A percentile compares a stretch with the other conserved stretches of the same genome.
Conservation (phyloP, 2,888 invertebrate species). For the Erebia aethiops region DNA sequence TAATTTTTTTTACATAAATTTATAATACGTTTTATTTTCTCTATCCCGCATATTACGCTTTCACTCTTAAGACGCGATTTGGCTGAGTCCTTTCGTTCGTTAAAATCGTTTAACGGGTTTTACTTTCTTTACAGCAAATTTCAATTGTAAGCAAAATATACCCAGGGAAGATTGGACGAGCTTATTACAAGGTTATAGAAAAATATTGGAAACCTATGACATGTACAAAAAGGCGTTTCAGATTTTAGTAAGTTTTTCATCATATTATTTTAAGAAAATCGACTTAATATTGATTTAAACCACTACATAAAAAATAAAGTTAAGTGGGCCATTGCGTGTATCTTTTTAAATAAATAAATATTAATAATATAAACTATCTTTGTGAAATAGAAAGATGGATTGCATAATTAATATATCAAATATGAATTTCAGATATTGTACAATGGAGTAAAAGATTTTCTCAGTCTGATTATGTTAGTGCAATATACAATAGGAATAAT, state of each 20-base stretch:
- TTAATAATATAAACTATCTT: too few relatives aligned
- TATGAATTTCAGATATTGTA: slow-evolving; percentile 19
- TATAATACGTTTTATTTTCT: too few relatives aligned
- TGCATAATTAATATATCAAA: neutral
- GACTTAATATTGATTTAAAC: neutral
- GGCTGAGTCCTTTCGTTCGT: too few relatives aligned
- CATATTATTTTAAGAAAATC: neutral
- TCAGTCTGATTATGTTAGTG: slow-evolving; percentile 1
- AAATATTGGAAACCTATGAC: slow-evolving; percentile 14
- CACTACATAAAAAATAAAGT: too few relatives aligned
- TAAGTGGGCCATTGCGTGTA: too few relatives aligned
- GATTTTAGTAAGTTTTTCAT: slow-evolving; percentile 13
- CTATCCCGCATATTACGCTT: too few relatives aligned
- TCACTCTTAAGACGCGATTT: too few relatives aligned
- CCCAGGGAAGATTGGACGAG: neutral
- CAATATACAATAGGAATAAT: slow-evolving; percentile 15
- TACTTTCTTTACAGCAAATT: neutral
- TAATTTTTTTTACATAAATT: too few relatives aligned
- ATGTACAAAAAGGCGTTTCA: slow-evolving; percentile 4
- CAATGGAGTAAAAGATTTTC: neutral
- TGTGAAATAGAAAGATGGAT: too few relatives aligned
- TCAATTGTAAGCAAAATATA: neutral
- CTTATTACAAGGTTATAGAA: slow-evolving; percentile 14
- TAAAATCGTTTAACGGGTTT: too few relatives aligned
- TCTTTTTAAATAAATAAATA: too few relatives aligned